These are phyloP conservation scores for Cirrhinus mrigala DNA, from an alignment of 2,797 vertebrate species.

Conservation along the genomic window DNA sequence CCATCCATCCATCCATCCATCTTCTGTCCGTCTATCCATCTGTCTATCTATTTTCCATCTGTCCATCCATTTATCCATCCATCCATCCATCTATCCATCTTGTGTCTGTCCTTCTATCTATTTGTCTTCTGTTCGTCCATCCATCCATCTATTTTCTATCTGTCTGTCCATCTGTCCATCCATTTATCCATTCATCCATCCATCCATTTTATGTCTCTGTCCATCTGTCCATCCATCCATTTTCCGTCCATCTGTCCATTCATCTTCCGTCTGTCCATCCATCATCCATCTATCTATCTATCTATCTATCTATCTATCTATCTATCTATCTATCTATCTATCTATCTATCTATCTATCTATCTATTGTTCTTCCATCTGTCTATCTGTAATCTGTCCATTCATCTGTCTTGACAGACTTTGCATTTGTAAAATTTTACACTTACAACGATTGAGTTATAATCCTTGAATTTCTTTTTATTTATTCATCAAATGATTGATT, in stretches of 20 bases:
- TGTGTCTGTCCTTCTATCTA: fast-evolving
- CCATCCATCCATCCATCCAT: too few relatives aligned
- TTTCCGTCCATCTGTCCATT: neutral
- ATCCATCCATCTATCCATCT: neutral
- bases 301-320: neutral
- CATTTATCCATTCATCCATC: neutral
- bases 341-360: too few relatives aligned
- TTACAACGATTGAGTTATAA: neutral
- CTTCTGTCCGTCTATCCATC: neutral
- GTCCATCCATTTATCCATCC: neutral
- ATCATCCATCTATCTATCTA: neutral
- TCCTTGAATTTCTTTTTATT: neutral
- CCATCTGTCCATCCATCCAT: too few relatives aligned
- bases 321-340: neutral
- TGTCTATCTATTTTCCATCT: too few relatives aligned
- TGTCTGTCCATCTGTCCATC: too few relatives aligned
- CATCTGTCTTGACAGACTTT: neutral
- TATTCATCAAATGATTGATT: too few relatives aligned
- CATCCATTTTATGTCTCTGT: too few relatives aligned
- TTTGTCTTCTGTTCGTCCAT: neutral
- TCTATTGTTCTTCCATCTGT: too few relatives aligned
- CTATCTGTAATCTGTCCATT: too few relatives aligned
- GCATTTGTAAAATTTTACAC: neutral
- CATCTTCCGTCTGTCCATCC: too few relatives aligned
- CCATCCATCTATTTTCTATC: too few relatives aligned